These are phyloP conservation scores for Siniperca obscura DNA, from an alignment of 2,797 vertebrate genomes.

Conservation along the genomic window DNA sequence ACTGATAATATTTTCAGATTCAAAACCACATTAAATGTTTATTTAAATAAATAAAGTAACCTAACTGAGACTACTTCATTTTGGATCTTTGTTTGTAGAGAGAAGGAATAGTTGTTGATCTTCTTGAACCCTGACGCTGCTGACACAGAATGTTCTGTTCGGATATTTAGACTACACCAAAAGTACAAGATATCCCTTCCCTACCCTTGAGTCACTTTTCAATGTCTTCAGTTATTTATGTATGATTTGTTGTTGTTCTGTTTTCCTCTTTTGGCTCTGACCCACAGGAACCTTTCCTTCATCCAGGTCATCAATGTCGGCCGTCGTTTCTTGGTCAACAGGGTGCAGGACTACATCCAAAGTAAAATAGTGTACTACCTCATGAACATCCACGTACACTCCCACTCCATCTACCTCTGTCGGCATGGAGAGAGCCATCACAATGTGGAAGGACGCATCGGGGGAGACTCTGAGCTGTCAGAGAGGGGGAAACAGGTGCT, in stretches of 20 bases:
- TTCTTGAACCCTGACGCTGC: neutral
- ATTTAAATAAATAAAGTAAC: neutral
- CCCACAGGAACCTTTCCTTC: conserved; percentile 91
- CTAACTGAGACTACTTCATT: neutral
- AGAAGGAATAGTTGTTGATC: neutral
- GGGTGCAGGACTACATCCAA: conserved; percentile 97
- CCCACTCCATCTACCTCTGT: conserved; percentile 97
- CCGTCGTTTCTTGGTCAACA: conserved; percentile 94
- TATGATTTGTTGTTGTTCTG: neutral
- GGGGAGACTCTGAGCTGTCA: conserved; percentile 94
- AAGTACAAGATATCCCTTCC: conserved; percentile 22
- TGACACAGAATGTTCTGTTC: conserved; percentile 1
- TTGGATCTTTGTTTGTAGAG: neutral
- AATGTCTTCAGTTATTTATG: neutral
- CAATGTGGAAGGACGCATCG: conserved; percentile 90
- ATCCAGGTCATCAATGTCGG: conserved; percentile 99
- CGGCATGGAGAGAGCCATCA: conserved; percentile 95
- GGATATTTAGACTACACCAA: conserved; percentile 33
- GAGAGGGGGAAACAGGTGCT: conserved; percentile 90
- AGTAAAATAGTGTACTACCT: conserved; percentile 99
- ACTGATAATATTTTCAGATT: neutral
- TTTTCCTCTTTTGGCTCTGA: neutral
- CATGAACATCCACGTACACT: conserved; percentile 98
- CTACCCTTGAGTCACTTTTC: neutral
- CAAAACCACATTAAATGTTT: neutral